Evolutionary conservation across 2,888 invertebrate genomes (phyloP), one percentile per base, ranked within the genome.

Genomic region (Pterobdella sp.): DNA sequence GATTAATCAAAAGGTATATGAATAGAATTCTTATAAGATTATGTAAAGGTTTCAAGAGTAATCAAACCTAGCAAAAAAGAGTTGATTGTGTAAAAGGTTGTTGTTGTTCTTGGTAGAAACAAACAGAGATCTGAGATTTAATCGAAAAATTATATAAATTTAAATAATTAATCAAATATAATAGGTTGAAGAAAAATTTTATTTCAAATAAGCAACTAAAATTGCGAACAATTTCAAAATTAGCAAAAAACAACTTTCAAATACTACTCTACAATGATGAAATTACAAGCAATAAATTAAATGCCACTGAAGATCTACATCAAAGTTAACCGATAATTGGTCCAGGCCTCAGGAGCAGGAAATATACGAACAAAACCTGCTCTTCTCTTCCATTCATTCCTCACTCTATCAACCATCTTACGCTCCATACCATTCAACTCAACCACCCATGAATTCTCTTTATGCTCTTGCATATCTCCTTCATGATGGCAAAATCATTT

Each of bases 331-430:
- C 81, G 80, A 78, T 85, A 85, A 4, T 81, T 79, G 60, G 83
- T 82, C 92, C 93, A 93, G 31, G 91, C 90, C 83, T 93, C 92
- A 76, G 90, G 88, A 32, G 92, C 90, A 31, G 94, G 94, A 84
- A 93, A 94, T 79, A 94, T 92, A 68, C 93, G 85, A 14, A 94
- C 91, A 85, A 91, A 94, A 37, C 94, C 94, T 1, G 93, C 93
- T 35, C 91, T 86, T 0, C 94, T 86, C 32, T 88, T 88, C 83
- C 91, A 91, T 84, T 94, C 93, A 67, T 90, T 88, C 76, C 88
- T 88, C 35, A 90, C 89, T 56, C 89, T 88, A 1, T 89, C 87
- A 75, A 93, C 87, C 67, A 93, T 88, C 72, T 90, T 87, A 78
- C 88, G 87, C 83, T 93, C 93, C 81, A 93, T 93, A 18, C 88